These are phyloP conservation scores for Hemibagrus wyckioides DNA, from an alignment of 2,113 vertebrate genomes.

Conservation along the genomic window DNA sequence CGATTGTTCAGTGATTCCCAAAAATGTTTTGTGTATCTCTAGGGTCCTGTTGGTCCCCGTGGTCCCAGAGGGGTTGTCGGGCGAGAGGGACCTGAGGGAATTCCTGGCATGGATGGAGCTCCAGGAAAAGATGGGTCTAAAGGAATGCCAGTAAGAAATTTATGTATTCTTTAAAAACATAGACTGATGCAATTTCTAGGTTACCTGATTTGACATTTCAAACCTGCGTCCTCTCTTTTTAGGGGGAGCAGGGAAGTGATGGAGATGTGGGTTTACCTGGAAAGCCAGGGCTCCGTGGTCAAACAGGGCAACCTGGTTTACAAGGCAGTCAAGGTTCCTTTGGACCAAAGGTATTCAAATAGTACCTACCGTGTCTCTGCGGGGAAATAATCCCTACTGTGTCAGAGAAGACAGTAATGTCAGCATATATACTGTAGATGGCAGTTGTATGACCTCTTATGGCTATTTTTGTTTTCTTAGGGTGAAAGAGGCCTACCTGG, in stretches of 20 bases:
- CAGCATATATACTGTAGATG: not conserved
- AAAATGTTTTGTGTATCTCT: constrained; percentile 7
- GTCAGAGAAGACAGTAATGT: not conserved
- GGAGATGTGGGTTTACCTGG: constrained; percentile 81
- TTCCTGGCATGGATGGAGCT: constrained; percentile 79
- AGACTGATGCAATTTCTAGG: not conserved
- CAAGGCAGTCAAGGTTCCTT: constrained; percentile 89
- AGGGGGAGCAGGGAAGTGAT: constrained; percentile 93
- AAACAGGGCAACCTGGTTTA: constrained; percentile 81
- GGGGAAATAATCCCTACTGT: not conserved
- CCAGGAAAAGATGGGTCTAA: constrained; percentile 80
- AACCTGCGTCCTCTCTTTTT: not conserved
- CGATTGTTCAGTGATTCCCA: not conserved
- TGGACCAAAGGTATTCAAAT: constrained; percentile 83
- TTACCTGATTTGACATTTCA: not conserved
- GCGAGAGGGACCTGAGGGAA: constrained; percentile 86
- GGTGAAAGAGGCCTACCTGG: constrained; percentile 87
- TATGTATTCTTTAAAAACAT: not conserved
- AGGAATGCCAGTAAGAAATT: constrained; percentile 78
- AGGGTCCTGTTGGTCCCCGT: constrained; percentile 84
- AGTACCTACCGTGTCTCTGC: too few species aligned
- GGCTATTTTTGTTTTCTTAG: constrained; percentile 63
- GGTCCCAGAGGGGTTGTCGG: constrained; percentile 89
- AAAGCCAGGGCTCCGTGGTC: constrained; percentile 79
- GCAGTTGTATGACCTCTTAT: not conserved